Conservation (phyloP, 2,113 vertebrate species). For the Actenoides lindsayi region DNA sequence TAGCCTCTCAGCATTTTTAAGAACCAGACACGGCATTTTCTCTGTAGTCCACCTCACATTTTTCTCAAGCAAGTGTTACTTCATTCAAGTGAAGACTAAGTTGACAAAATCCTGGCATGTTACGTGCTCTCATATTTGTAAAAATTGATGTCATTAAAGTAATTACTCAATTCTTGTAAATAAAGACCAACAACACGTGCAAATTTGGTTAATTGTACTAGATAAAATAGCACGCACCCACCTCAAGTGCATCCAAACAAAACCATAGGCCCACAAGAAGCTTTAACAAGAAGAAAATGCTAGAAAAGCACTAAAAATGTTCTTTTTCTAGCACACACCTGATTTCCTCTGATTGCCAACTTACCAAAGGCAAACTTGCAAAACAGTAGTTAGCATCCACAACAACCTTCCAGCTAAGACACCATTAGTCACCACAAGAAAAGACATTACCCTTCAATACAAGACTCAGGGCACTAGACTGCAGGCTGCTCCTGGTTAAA, state of each 20-base stretch:
- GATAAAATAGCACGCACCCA: background rate
- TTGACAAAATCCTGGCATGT: background rate
- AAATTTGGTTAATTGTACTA: background rate
- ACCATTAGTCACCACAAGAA: background rate
- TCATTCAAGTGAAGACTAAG: background rate
- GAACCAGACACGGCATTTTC: background rate
- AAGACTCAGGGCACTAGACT: background rate
- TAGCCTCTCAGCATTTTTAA: background rate
- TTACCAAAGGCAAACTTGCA: background rate
- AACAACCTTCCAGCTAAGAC: background rate
- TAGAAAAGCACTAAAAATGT: background rate
- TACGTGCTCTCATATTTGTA: background rate
- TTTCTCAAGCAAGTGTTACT: background rate
- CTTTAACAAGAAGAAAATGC: background rate
- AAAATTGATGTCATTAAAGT: background rate
- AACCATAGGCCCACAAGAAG: background rate
- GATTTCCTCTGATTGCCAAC: background rate
- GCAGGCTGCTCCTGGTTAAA: background rate
- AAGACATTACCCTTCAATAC: background rate
- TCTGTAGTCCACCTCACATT: background rate
- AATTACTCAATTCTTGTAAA: background rate
- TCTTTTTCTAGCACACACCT: background rate
- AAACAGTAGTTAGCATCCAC: background rate
- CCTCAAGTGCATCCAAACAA: background rate
- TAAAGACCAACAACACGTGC: background rate